A percentile compares a stretch with the other conserved stretches of the same genome.
Conservation (phyloP, 2,888 invertebrate species). For the Plebejus melissa region DNA sequence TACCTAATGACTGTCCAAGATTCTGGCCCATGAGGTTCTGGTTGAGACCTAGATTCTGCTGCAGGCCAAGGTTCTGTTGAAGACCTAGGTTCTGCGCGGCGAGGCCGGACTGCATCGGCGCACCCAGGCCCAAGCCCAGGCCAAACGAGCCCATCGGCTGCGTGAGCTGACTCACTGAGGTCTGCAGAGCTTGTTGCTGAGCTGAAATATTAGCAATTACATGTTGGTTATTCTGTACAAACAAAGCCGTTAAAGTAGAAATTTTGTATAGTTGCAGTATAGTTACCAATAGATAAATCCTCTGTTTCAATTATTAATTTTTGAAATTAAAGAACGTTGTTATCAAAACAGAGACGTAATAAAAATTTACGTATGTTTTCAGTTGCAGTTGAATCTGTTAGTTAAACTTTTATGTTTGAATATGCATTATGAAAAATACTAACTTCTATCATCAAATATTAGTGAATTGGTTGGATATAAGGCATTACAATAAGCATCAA, state of each 20-base stretch:
- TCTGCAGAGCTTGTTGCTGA: slow-evolving; percentile 62
- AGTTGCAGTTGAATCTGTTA: too few species aligned
- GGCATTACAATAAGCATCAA: neutral
- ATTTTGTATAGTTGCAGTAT: too few species aligned
- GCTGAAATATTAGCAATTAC: slow-evolving; percentile 42
- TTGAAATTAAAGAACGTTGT: too few species aligned
- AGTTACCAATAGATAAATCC: too few species aligned
- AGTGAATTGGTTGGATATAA: neutral
- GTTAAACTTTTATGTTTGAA: too few species aligned
- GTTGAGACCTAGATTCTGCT: slow-evolving; percentile 56
- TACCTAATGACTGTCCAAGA: slow-evolving; percentile 61
- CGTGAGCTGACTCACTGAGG: slow-evolving; percentile 51
- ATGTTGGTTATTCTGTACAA: neutral
- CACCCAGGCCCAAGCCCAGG: slow-evolving; percentile 53
- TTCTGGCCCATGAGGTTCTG: slow-evolving; percentile 66
- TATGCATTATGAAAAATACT: too few species aligned
- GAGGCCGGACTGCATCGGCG: slow-evolving; percentile 45
- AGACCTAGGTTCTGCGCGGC: slow-evolving; percentile 43
- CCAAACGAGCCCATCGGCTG: slow-evolving; percentile 54
- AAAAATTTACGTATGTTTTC: too few species aligned
- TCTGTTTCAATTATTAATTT: too few species aligned
- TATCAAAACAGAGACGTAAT: too few species aligned
- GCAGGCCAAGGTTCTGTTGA: slow-evolving; percentile 51
- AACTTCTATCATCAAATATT: too few species aligned
- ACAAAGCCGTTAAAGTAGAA: too few species aligned